Conservation (phyloP, 2,888 invertebrate species). For the Lacanobia oleracea region DNA sequence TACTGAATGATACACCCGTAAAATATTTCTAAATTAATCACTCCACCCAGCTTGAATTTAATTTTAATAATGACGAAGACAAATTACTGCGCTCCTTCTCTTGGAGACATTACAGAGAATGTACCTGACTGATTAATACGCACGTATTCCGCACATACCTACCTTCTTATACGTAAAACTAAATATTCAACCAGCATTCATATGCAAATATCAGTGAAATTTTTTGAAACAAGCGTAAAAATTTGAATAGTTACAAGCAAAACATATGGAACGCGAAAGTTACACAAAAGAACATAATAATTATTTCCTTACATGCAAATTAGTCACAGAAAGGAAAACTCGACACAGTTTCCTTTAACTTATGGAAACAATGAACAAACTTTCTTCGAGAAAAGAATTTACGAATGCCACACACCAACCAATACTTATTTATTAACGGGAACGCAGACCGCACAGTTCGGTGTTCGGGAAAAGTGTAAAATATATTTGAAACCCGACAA, state of each 20-base stretch:
- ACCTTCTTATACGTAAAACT: conserved; percentile 18
- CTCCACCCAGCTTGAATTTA: conserved; percentile 12
- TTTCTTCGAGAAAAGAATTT: conserved; percentile 84
- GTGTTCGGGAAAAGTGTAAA: conserved; percentile 58
- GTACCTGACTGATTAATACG: conserved; percentile 5
- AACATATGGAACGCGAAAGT: conserved; percentile 68
- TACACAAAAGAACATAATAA: conserved; percentile 81
- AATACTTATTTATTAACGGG: conserved; percentile 82
- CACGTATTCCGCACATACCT: conserved; percentile 25
- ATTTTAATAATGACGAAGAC: conserved; percentile 41
- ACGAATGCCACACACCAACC: conserved; percentile 71
- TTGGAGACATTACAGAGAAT: conserved; percentile 1
- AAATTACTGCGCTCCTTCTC: conserved; percentile 8
- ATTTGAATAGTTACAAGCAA: conserved; percentile 72
- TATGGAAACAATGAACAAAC: conserved; percentile 84
- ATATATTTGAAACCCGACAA: conserved; percentile 44
- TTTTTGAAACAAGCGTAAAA: conserved; percentile 80
- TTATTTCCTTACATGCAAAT: conserved; percentile 81
- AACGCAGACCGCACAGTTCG: conserved; percentile 72
- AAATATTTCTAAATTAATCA: conserved; percentile 29
- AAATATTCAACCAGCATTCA: conserved; percentile 63
- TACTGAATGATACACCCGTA: not conserved
- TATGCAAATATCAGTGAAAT: conserved; percentile 75
- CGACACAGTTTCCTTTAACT: conserved; percentile 80
- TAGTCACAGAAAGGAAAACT: conserved; percentile 84